A percentile compares a stretch with the other conserved stretches of the same genome.
These are phyloP conservation scores for Pangasius sanitwongsei DNA, from an alignment of 2,797 vertebrate genomes.

Conservation along the genomic window DNA sequence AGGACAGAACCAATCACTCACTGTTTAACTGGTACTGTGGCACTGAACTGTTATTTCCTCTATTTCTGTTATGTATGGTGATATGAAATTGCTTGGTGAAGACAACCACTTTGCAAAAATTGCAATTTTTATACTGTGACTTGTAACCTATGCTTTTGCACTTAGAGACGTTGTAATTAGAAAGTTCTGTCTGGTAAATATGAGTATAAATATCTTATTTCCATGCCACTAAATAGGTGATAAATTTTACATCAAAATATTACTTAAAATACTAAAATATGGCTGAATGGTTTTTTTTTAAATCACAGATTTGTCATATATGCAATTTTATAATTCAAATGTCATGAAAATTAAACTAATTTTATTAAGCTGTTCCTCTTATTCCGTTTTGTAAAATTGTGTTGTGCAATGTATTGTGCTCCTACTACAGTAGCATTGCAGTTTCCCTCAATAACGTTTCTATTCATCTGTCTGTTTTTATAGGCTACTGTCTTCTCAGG, in stretches of 20 bases:
- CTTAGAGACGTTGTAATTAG: neutral
- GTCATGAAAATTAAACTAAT: neutral
- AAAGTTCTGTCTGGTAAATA: neutral
- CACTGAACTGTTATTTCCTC: neutral
- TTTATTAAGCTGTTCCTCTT: neutral
- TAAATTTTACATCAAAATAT: neutral
- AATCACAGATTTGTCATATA: neutral
- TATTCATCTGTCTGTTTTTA: constrained; percentile 11
- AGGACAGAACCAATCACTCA: constrained; percentile 21
- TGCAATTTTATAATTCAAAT: no score
- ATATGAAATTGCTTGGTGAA: neutral
- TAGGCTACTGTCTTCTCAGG: neutral
- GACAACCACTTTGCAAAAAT: neutral
- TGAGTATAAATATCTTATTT: neutral
- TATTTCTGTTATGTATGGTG: neutral
- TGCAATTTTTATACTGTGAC: neutral
- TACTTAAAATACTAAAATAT: neutral
- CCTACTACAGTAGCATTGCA: neutral
- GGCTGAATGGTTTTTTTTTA: neutral
- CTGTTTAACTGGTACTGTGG: neutral
- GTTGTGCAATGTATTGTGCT: neutral
- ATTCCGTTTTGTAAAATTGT: neutral
- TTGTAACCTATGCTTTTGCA: neutral
- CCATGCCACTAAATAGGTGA: neutral
- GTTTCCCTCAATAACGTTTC: neutral